Evolutionary conservation across 2,797 vertebrate genomes (phyloP), one percentile per base, ranked within the genome.

Genomic region (Phaenicophaeus curvirostris): DNA sequence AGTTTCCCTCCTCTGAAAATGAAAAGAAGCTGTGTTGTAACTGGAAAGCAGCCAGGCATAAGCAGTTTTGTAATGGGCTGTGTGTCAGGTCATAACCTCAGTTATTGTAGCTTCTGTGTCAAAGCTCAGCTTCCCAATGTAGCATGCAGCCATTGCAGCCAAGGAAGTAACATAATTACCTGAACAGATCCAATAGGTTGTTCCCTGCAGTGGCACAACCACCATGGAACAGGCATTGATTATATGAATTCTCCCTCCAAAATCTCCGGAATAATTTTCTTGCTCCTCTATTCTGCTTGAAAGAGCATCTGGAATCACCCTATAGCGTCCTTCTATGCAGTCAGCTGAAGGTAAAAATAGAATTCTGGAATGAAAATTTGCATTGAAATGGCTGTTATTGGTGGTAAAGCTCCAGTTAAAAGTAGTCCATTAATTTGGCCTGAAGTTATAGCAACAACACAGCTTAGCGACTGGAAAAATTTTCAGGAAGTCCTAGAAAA

Each of bases 41-140:
- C 39, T 59, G 63, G 39, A 79, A 86, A 57, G 68, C 2, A 0
- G 48, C 54, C 54, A 84, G 69, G 23, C 57, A 79, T 73, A 72
- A 51, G 15, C 30, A 76, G 28, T 51, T 94, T 85, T 67, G 23
- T 54, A 77, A 71, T 5, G 13, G 15, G 9, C 24, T 59, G 18
- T 59, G 11, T 72, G 51, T 68, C 39, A 80, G 31, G 44, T 54
- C 27, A 28, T 50, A 77, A 46, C 17, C 33, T 83, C 37, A 44
- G 16, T 57, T 69, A 27, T 61, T 63, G 11, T 27, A 0, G 0
- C 67, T 83, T 92, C 35, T 19, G 1, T 69, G 51, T 11, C 0
- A 0, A 76, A 59, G 59, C 44, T 92, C 55, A 46, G 18, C 13
- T 78, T 14, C 53, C 35, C 0, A 0, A 12, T 27, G 33, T 5